phyloP scores from a whole-genome alignment of 35 echinoderm and acorn worm species.

The Hemicentrotus pulcherrimus region DNA sequence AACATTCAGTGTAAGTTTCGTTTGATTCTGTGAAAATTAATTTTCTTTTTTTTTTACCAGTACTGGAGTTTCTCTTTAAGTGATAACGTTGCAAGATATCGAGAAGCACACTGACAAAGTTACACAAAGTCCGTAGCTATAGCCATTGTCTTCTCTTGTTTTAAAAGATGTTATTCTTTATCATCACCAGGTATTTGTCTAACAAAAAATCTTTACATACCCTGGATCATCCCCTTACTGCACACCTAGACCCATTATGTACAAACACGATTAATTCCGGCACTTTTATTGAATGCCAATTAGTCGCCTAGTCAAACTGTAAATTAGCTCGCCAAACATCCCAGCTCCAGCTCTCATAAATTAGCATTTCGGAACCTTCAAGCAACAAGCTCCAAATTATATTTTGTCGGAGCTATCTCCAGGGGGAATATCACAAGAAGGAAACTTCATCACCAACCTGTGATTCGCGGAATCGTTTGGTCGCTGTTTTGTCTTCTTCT shows the following conservation, averaged over 20 bases:
- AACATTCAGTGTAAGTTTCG: too few relatives aligned
- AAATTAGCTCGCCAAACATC: not conserved
- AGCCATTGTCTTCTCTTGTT: not conserved
- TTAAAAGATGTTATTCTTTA: not conserved
- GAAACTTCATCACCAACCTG: not conserved
- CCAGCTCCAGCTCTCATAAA: not conserved
- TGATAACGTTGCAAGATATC: too few relatives aligned
- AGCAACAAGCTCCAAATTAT: not conserved
- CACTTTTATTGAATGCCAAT: constrained; percentile 5
- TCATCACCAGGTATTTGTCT: not conserved
- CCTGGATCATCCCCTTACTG: not conserved
- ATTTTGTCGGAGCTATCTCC: not conserved
- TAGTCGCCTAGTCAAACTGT: not conserved
- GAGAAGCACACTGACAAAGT: too few relatives aligned
- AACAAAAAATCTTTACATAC: not conserved
- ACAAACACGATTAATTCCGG: not conserved
- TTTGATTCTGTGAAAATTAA: too few relatives aligned
- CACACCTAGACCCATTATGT: not conserved
- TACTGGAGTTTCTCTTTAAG: too few relatives aligned
- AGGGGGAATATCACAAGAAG: not conserved
- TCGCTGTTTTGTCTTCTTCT: not conserved
- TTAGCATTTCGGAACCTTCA: constrained; percentile 2
- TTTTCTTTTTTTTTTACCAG: too few relatives aligned
- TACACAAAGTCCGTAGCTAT: too few relatives aligned
- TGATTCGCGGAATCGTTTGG: not conserved